Evolutionary conservation across 2,888 invertebrate species (phyloP).

Genomic region (Lordiphosa andalusiaca): DNA sequence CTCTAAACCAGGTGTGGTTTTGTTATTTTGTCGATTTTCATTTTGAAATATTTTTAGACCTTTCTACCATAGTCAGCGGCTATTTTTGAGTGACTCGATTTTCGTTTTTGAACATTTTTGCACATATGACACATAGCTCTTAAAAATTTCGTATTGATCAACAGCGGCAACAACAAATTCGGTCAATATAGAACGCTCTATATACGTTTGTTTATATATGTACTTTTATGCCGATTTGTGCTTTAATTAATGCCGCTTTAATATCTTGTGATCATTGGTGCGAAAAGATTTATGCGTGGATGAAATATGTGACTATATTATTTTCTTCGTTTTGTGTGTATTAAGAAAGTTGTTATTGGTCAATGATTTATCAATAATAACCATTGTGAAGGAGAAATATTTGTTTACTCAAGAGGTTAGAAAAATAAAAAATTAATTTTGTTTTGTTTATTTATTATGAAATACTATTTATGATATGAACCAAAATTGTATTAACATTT

Average conservation of each 20-base stretch:
- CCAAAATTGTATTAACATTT: no score
- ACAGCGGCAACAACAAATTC: constrained; percentile 24
- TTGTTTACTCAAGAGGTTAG: no score
- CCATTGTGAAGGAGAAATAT: no score
- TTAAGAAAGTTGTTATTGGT: constrained; percentile 19
- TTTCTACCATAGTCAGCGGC: constrained; percentile 51
- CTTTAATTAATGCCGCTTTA: constrained; percentile 29
- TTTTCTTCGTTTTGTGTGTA: constrained; percentile 17
- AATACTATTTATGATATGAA: no score
- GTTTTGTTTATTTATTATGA: no score
- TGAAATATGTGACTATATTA: constrained; percentile 41
- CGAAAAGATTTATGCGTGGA: constrained; percentile 36
- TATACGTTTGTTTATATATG: constrained; percentile 15
- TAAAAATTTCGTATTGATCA: constrained; percentile 46
- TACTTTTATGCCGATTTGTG: constrained; percentile 18
- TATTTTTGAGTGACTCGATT: constrained; percentile 55
- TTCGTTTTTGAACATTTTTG: constrained; percentile 61
- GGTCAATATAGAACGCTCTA: constrained; percentile 11
- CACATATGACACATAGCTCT: constrained; percentile 64
- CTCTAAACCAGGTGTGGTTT: constrained; percentile 55
- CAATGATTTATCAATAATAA: not conserved
- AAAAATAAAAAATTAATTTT: no score
- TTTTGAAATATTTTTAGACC: constrained; percentile 56
- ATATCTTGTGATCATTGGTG: constrained; percentile 30
- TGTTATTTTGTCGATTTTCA: constrained; percentile 30